Evolutionary conservation across 2,113 vertebrate species (phyloP), one percentile per base, ranked within the genome.

Genomic region (Holacanthus passer): DNA sequence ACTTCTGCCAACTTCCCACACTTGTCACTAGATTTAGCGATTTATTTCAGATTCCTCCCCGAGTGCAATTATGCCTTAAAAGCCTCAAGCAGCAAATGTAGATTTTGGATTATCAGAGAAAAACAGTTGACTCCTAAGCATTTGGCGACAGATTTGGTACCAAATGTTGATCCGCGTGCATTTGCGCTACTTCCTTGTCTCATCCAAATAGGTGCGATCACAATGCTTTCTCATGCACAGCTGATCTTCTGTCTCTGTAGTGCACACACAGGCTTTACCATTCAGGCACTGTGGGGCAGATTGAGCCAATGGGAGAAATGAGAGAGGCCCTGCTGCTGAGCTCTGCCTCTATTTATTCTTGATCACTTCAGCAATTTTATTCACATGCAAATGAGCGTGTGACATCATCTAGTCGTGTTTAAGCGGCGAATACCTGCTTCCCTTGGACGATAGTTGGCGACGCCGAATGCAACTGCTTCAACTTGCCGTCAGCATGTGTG

Each of bases 311-410:
- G 82, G 84, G 76, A 82, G 77, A 78, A 79, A 81, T 70, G 52
- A 80, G 79, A 78, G 50, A 60, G 78, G 55, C 47, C 48, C 75
- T 82, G 83, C 84, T 60, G 83, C 88, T 81, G 74, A 86, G 91
- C 90, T 82, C 66, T 87, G 75, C 84, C 80, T 89, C 82, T 86
- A 81, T 92, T 92, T 90, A 85, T 89, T 86, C 88, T 68, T 85
- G 60, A 87, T 89, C 82, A 77, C 55, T 89, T 91, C 88, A 92
- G 90, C 89, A 89, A 60, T 91, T 91, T 52, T 41, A 92, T 92
- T 92, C 87, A 88, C 85, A 93, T 91, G 91, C 88, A 92, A 90
- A 92, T 85, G 59, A 78, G 17, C 0, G 0, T 29, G 69, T 92
- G 90, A 91, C 87, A 88, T 92, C 88, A 90, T 80, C 81, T 58